Evolutionary conservation across 53 echinoderm and acorn worm species (phyloP).

Genomic region (Holothuria leucospilota): DNA sequence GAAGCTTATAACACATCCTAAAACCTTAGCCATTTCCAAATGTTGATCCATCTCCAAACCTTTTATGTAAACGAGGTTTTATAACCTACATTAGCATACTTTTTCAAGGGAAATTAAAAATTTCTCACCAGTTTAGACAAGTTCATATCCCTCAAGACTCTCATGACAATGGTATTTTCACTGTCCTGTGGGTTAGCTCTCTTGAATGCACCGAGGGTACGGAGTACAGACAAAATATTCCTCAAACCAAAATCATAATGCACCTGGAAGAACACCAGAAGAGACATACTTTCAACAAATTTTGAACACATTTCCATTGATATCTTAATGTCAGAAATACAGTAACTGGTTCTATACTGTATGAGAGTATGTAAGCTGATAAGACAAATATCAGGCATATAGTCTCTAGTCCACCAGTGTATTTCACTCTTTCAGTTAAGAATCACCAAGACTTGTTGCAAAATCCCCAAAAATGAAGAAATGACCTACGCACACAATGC

Average conservation of each 20-base stretch:
- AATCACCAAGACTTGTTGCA: too few relatives aligned
- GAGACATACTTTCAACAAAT: too few relatives aligned
- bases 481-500: too few relatives aligned
- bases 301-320: not conserved
- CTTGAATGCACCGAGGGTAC: constrained; percentile 97
- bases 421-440: too few relatives aligned
- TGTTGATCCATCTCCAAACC: constrained; percentile 1
- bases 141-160: constrained; percentile 98
- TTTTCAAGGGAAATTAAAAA: too few relatives aligned
- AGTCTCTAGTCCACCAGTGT: too few relatives aligned
- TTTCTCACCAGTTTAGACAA: constrained; percentile 92
- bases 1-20: too few relatives aligned
- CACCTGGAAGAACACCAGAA: constrained; percentile 58
- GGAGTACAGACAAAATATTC: constrained; percentile 95
- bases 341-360: not conserved
- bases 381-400: too few relatives aligned
- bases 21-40: not conserved
- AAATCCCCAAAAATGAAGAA: too few relatives aligned
- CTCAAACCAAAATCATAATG: constrained; percentile 99
- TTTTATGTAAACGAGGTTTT: not conserved
- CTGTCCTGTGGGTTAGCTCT: constrained; percentile 94
- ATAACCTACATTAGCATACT: too few relatives aligned
- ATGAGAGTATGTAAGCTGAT: too few relatives aligned
- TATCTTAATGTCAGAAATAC: not conserved
- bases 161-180: constrained; percentile 96